Conservation (phyloP, 2,888 invertebrate species). For the Hemistola chrysoprasaria region DNA sequence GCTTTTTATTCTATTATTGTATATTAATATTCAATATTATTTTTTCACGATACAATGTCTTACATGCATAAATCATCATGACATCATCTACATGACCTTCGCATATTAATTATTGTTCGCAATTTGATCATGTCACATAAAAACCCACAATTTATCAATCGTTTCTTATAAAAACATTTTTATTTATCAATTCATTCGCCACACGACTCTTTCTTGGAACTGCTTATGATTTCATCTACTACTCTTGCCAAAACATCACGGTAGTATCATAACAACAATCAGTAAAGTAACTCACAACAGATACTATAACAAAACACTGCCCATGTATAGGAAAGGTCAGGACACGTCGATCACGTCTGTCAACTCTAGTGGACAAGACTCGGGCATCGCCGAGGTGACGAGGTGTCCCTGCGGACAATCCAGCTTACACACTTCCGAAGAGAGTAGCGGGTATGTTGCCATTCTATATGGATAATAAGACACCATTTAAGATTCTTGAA, state of each 20-base stretch:
- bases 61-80: too few species aligned
- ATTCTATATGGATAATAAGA: too few species aligned
- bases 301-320: constrained; percentile 19
- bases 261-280: neutral
- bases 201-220: neutral
- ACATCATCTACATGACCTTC: too few species aligned
- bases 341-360: constrained; percentile 91
- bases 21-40: too few species aligned
- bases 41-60: too few species aligned
- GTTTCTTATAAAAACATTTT: too few species aligned
- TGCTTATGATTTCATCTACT: neutral
- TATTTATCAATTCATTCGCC: too few species aligned
- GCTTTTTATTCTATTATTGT: too few species aligned
- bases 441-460: constrained; percentile 85
- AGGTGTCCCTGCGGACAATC: constrained; percentile 86
- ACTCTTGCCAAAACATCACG: neutral
- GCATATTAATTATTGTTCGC: too few species aligned
- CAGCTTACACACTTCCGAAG: constrained; percentile 85
- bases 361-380: constrained; percentile 92
- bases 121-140: too few species aligned
- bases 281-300: constrained; percentile 5
- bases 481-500: too few species aligned
- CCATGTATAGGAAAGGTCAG: constrained; percentile 64
- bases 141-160: too few species aligned
- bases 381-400: constrained; percentile 84